Conservation (phyloP, 1,140 invertebrate species). For the Melipona quadrifasciata region DNA sequence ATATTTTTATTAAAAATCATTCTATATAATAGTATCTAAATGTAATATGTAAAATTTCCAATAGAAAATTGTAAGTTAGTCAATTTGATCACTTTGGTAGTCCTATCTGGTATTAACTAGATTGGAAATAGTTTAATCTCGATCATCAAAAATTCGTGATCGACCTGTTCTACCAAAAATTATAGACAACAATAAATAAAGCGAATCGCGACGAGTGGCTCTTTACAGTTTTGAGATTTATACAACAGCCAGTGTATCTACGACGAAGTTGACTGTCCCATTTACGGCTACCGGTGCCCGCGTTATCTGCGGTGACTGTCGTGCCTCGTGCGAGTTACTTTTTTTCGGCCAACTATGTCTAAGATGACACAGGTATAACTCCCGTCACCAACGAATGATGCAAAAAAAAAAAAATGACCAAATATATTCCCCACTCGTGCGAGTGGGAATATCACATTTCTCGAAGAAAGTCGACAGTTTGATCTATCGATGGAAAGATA, state of each 20-base stretch:
- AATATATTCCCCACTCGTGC: not conserved
- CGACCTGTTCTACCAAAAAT: not conserved
- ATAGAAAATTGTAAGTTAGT: no score
- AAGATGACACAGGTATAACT: slow-evolving; percentile 45
- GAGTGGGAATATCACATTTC: no score
- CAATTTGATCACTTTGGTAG: no score
- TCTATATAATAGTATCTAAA: no score
- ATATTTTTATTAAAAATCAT: no score
- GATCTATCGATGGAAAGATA: no score
- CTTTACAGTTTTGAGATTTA: slow-evolving; percentile 45
- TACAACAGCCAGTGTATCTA: slow-evolving; percentile 51
- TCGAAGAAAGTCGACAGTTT: not conserved
- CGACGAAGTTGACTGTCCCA: slow-evolving; percentile 56
- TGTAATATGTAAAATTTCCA: no score
- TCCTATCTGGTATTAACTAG: no score
- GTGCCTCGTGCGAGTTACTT: slow-evolving; percentile 21
- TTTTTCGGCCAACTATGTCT: slow-evolving; percentile 41
- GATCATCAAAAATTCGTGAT: not conserved
- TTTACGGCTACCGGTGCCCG: slow-evolving; percentile 49
- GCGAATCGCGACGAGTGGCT: not conserved
- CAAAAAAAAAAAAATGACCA: not conserved
- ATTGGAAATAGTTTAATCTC: not conserved
- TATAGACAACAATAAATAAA: slow-evolving; percentile 22
- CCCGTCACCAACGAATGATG: not conserved
- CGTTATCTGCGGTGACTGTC: slow-evolving; percentile 51